Evolutionary conservation across 2,888 invertebrate species (phyloP), one percentile per base, ranked within the genome.

Genomic region (Dilophus febrilis): DNA sequence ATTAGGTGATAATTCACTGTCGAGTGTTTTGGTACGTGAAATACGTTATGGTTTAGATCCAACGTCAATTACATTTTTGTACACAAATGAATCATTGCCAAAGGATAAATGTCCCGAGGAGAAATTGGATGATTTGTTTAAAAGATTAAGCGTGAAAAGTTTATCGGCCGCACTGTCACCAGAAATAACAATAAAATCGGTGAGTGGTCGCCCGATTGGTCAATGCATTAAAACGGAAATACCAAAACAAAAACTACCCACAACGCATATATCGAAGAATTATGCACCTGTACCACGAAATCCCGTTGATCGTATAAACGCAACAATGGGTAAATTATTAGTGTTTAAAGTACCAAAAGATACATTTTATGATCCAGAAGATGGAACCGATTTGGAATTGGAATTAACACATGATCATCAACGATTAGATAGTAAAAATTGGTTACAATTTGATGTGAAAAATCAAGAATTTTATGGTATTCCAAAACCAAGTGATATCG

Each of bases 391-490:
- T 0, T 65, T 92, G 46, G 73, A 72, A 34, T 67, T 92, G 46
- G 72, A 77, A 0, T 65, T 90, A 0, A 81, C 80, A 43, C 74
- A 71, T 47, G 80, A 86, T 50, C 70, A 80, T 41, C 70, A 71
- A 5, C 68, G 72, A 36, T 65, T 87, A 19, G 71, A 74, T 6
- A 52, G 68, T 0, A 66, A 72, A 12, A 77, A 80, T 55, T 94
- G 92, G 91, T 61, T 94, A 46, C 87, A 88, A 58, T 88, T 91
- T 56, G 88, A 92, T 57, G 67, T 70, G 2, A 81, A 80, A 52
- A 87, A 86, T 64, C 82, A 86, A 53, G 87, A 86, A 64, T 84
- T 94, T 62, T 86, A 75, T 55, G 91, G 91, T 0, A 70, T 94
- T 39, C 88, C 90, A 2, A 65, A 77, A 44, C 66, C 72, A 1